Evolutionary conservation across 1,140 invertebrate genomes (phyloP).

Genomic region (Sitophilus oryzae): DNA sequence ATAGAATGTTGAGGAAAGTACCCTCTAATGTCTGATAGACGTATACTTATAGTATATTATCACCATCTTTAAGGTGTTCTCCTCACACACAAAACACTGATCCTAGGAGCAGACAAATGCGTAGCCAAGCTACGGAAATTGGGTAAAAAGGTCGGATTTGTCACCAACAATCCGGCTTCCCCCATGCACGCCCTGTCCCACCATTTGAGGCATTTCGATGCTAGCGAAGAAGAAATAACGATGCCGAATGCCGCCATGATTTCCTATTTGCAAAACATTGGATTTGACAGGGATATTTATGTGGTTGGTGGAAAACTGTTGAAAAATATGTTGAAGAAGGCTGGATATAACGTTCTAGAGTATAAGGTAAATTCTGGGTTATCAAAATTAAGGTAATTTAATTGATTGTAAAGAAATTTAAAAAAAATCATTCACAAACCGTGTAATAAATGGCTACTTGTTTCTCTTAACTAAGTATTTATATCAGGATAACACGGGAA

Average conservation of each 20-base stretch:
- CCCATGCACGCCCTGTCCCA: background rate
- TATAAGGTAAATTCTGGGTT: constrained; percentile 4
- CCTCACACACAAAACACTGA: background rate
- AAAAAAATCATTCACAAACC: too few relatives aligned
- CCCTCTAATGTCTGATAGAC: too few relatives aligned
- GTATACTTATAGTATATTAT: too few relatives aligned
- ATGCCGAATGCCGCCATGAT: constrained; percentile 1
- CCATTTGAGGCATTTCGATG: background rate
- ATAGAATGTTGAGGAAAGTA: too few relatives aligned
- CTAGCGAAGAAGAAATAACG: constrained; percentile 4
- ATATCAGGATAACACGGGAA: too few relatives aligned
- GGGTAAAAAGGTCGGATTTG: constrained; percentile 7
- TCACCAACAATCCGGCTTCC: background rate
- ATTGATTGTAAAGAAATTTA: too few relatives aligned
- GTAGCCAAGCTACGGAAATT: background rate
- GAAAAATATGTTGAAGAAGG: background rate
- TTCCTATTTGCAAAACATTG: background rate
- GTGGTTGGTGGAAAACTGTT: background rate
- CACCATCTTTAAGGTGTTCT: constrained; percentile 9
- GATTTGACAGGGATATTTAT: constrained; percentile 7
- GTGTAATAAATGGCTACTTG: too few relatives aligned
- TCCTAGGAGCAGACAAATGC: background rate
- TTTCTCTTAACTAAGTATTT: too few relatives aligned
- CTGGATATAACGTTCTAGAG: constrained; percentile 8
- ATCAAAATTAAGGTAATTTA: too few relatives aligned